Conservation (phyloP, 1,140 invertebrate genomes). For the Drosophila sp. region DNA sequence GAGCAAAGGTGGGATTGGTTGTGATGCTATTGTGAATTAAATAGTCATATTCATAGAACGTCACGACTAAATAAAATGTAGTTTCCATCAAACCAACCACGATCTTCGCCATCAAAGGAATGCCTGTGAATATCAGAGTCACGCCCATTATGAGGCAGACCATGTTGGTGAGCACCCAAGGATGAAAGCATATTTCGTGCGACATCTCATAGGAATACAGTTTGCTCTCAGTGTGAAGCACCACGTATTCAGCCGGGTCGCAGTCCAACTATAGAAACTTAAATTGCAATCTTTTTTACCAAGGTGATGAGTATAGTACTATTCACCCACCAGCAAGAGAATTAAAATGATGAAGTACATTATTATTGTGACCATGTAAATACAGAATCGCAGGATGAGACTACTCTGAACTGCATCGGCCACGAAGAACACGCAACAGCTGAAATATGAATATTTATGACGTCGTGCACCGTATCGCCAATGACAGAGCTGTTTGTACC, state of each 20-base stretch:
- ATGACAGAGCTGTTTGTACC: constrained; percentile 83
- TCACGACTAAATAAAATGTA: constrained; percentile 88
- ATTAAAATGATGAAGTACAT: constrained; percentile 87
- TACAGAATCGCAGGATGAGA: constrained; percentile 30
- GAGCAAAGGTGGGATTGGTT: constrained; percentile 87
- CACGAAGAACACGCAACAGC: constrained; percentile 86
- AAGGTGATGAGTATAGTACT: neutral
- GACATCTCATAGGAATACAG: constrained; percentile 53
- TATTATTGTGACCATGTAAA: constrained; percentile 77
- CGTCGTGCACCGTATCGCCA: constrained; percentile 86
- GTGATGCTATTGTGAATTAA: constrained; percentile 87
- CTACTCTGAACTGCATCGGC: constrained; percentile 39
- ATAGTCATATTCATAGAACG: constrained; percentile 86
- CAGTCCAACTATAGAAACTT: constrained; percentile 36
- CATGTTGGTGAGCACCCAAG: constrained; percentile 92
- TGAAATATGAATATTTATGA: constrained; percentile 83
- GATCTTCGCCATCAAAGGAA: constrained; percentile 93
- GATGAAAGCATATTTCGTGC: constrained; percentile 85
- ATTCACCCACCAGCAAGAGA: constrained; percentile 86
- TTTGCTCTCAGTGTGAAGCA: constrained; percentile 48
- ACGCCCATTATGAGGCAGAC: constrained; percentile 91
- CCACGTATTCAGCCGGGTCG: constrained; percentile 3
- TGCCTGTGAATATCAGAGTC: constrained; percentile 92
- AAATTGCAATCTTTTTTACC: neutral
- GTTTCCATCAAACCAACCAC: constrained; percentile 88